A percentile compares a stretch with the other conserved stretches of the same genome.
These are phyloP conservation scores for Phrynosoma platyrhinos DNA, from an alignment of 2,113 vertebrate species.

Conservation along the genomic window DNA sequence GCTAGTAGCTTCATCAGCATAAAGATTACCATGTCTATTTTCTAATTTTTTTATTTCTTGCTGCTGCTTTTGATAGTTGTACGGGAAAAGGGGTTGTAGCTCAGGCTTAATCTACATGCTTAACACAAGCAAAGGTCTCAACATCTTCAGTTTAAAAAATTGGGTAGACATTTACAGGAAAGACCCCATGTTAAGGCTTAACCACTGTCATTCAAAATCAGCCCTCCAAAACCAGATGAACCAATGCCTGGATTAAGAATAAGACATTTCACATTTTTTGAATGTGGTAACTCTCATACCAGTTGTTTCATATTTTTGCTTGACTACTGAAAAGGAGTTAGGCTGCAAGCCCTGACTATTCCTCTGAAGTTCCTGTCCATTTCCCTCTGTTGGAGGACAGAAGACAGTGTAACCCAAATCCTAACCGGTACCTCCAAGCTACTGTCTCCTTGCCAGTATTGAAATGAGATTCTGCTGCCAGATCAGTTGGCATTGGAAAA, in stretches of 20 bases:
- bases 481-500: not conserved
- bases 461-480: not conserved
- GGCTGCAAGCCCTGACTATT: too few relatives aligned
- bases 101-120: not conserved
- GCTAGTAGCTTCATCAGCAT: not conserved
- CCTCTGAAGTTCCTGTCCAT: too few relatives aligned
- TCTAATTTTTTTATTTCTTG: accelerated
- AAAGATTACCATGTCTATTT: not conserved
- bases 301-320: too few relatives aligned
- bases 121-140: not conserved
- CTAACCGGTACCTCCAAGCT: too few relatives aligned
- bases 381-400: too few relatives aligned
- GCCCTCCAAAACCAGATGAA: too few relatives aligned
- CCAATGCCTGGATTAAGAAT: too few relatives aligned
- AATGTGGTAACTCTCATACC: too few relatives aligned
- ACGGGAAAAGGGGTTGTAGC: not conserved
- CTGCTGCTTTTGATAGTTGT: not conserved
- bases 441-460: not conserved
- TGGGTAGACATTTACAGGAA: not conserved
- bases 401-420: too few relatives aligned
- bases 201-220: not conserved
- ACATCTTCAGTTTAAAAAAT: not conserved
- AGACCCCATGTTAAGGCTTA: too few relatives aligned
- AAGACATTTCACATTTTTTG: too few relatives aligned
- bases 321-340: too few relatives aligned